Conservation (phyloP, 2,888 invertebrate species). For the Caenorhabditis sp. region DNA sequence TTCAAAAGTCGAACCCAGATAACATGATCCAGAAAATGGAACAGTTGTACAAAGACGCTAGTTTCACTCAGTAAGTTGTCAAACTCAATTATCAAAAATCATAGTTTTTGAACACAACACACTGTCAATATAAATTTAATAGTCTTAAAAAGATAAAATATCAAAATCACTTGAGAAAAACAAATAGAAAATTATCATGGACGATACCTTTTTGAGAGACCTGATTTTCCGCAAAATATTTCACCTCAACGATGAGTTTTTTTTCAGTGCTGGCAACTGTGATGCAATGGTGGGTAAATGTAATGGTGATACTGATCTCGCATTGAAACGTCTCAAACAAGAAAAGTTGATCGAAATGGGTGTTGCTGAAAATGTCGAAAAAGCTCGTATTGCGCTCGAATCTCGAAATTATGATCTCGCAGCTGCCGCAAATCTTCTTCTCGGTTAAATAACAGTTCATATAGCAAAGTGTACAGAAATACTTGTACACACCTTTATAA, state of each 20-base stretch:
- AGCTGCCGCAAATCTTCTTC: slow-evolving; percentile 25
- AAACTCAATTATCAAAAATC: too few relatives aligned
- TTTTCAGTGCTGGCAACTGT: slow-evolving; percentile 45
- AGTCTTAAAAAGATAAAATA: too few relatives aligned
- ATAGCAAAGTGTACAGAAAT: not conserved
- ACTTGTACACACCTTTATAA: not conserved
- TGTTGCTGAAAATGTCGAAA: not conserved
- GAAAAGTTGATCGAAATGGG: slow-evolving; percentile 36
- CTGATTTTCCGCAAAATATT: too few relatives aligned
- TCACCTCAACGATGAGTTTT: too few relatives aligned
- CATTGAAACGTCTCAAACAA: slow-evolving; percentile 50
- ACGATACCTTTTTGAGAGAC: too few relatives aligned
- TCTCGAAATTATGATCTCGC: slow-evolving; percentile 27
- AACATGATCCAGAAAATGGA: slow-evolving; percentile 50
- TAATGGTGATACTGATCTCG: slow-evolving; percentile 44
- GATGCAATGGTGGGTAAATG: slow-evolving; percentile 49
- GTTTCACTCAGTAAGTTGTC: slow-evolving; percentile 45
- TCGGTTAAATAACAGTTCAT: slow-evolving; percentile 13
- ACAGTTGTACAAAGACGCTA: slow-evolving; percentile 50
- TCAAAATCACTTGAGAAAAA: too few relatives aligned
- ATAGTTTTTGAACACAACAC: not conserved
- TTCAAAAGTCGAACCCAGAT: too few relatives aligned
- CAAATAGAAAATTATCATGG: too few relatives aligned
- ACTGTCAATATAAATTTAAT: too few relatives aligned
- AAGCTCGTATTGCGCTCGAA: slow-evolving; percentile 19